phyloP scores from a whole-genome alignment of 2,113 vertebrate genomes.

The Scytalopus superciliaris region DNA sequence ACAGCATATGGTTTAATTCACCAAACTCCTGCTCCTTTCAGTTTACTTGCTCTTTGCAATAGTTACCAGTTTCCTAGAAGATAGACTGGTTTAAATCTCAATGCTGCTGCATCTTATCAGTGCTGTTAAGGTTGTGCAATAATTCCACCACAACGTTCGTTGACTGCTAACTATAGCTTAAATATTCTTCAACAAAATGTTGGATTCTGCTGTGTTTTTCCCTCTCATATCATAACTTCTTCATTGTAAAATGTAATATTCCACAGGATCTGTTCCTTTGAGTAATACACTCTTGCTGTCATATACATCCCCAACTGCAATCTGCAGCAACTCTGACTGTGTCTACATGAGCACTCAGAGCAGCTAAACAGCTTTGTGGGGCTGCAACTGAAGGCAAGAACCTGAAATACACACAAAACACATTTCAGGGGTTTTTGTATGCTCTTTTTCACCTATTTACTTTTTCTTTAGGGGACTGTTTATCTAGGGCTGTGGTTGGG shows the following conservation, averaged over 20 bases:
- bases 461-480: background rate
- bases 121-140: background rate
- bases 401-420: fast-evolving
- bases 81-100: background rate
- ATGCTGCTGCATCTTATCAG: background rate
- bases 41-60: background rate
- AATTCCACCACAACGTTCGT: background rate
- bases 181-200: background rate
- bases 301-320: background rate
- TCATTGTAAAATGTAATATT: background rate
- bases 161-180: background rate
- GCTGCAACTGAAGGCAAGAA: background rate
- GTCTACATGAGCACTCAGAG: background rate
- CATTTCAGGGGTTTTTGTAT: fast-evolving
- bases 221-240: background rate
- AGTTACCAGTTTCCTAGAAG: background rate
- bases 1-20: background rate
- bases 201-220: fast-evolving
- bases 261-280: background rate
- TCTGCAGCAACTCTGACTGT: fast-evolving
- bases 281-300: background rate
- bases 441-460: background rate
- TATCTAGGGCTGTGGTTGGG: background rate
- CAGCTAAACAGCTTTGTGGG: background rate
- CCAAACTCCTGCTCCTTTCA: background rate